These are phyloP conservation scores for Neoascia interrupta DNA, from an alignment of 2,888 invertebrate genomes.

Conservation along the genomic window DNA sequence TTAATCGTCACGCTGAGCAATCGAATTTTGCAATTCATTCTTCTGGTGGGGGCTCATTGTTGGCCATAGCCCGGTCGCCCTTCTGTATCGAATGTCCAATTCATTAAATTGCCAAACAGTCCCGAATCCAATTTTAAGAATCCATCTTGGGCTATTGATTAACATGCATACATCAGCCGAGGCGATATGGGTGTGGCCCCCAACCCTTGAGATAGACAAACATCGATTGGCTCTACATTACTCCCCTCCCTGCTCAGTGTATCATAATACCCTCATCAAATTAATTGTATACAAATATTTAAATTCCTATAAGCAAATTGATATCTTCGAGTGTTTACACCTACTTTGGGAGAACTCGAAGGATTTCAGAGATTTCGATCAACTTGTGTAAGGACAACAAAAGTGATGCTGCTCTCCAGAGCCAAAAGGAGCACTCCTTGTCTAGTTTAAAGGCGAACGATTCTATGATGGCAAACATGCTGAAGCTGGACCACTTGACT, in stretches of 20 bases:
- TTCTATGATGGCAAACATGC: conserved; percentile 52
- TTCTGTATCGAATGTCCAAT: conserved; percentile 20
- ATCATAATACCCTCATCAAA: conserved; percentile 50
- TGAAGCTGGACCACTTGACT: conserved; percentile 49
- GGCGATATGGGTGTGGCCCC: not conserved
- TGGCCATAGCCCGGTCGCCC: not conserved
- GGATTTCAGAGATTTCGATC: conserved; percentile 36
- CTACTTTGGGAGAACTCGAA: conserved; percentile 36
- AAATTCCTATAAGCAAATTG: conserved; percentile 56
- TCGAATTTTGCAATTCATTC: conserved; percentile 17
- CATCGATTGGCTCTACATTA: conserved; percentile 4
- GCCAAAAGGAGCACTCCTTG: too few species aligned
- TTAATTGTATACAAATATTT: conserved; percentile 61
- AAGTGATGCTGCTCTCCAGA: conserved; percentile 33
- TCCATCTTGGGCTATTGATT: not conserved
- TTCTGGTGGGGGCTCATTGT: not conserved
- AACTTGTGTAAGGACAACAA: conserved; percentile 35
- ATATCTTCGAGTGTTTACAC: conserved; percentile 59
- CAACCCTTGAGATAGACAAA: conserved; percentile 23
- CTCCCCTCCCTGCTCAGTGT: not conserved
- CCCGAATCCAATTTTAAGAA: conserved; percentile 19
- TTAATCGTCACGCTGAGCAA: conserved; percentile 37
- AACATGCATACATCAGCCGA: not conserved
- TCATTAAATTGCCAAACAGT: conserved; percentile 24
- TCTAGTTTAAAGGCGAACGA: conserved; percentile 17